Evolutionary conservation across 1,140 invertebrate species (phyloP).

Genomic region (Aphelinus certus): DNA sequence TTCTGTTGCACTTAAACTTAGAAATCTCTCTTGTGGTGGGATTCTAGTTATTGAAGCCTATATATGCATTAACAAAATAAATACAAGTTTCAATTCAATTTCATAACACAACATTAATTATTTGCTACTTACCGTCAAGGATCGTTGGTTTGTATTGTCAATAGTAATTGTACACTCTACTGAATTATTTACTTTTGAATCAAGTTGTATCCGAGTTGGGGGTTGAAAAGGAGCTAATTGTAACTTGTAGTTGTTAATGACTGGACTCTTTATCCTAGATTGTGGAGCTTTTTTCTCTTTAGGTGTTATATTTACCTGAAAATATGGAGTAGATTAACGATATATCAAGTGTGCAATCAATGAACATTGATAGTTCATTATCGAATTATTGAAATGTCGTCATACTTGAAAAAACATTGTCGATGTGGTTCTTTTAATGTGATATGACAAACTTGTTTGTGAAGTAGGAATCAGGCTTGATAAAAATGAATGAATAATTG

Average conservation of each 20-base stretch:
- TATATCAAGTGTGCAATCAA: neutral
- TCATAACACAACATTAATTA: constrained; percentile 5
- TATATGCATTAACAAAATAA: constrained; percentile 9
- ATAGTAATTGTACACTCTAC: constrained; percentile 47
- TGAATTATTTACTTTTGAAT: constrained; percentile 48
- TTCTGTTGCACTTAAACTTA: constrained; percentile 67
- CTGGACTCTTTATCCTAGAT: constrained; percentile 12
- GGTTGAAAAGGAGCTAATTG: constrained; percentile 59
- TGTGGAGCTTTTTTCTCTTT: constrained; percentile 45
- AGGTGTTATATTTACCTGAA: constrained; percentile 51
- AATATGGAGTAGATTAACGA: constrained; percentile 28
- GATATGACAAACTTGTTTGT: too few species aligned
- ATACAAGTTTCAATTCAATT: neutral
- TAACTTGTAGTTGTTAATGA: constrained; percentile 42
- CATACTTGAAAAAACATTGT: constrained; percentile 54
- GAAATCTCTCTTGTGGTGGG: constrained; percentile 68
- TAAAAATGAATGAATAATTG: too few species aligned
- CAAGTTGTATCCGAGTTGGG: constrained; percentile 50
- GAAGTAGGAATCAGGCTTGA: too few species aligned
- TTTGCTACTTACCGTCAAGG: constrained; percentile 47
- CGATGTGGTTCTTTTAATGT: neutral
- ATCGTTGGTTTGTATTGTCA: constrained; percentile 49
- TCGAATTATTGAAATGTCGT: neutral
- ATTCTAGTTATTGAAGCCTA: constrained; percentile 71
- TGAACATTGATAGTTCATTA: neutral